A percentile compares a stretch with the other conserved stretches of the same genome.
These are phyloP conservation scores for Poeciliopsis presidionis DNA, from an alignment of 2,797 vertebrate genomes.

Conservation along the genomic window DNA sequence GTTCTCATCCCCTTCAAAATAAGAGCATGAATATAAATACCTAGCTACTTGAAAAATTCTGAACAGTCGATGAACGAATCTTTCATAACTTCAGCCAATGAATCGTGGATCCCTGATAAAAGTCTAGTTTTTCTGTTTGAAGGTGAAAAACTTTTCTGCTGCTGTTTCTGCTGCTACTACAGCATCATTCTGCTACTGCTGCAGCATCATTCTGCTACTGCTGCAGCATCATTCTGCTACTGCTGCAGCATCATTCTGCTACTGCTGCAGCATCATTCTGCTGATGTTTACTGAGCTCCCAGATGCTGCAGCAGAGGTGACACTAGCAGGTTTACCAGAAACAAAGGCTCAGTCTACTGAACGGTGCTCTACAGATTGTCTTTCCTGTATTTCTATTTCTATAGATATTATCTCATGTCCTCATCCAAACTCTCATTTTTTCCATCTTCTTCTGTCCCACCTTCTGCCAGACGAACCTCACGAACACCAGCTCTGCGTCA, in stretches of 20 bases:
- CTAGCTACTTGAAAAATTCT: too few species aligned
- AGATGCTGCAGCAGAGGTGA: constrained; percentile 1
- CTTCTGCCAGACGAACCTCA: constrained; percentile 6
- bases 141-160: neutral
- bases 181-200: neutral
- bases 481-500: constrained; percentile 21
- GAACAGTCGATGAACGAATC: neutral
- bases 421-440: constrained; percentile 23
- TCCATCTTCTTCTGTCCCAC: constrained; percentile 19
- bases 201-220: neutral
- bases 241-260: neutral
- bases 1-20: neutral
- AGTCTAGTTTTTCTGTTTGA: neutral
- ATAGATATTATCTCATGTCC: constrained; percentile 48
- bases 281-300: neutral
- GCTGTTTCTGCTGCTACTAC: too few species aligned
- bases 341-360: neutral
- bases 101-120: neutral
- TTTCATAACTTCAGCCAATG: neutral
- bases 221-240: neutral
- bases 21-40: neutral
- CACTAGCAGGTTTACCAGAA: neutral
- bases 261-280: neutral
- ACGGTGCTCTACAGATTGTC: constrained; percentile 9
- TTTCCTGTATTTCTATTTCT: constrained; percentile 52